Evolutionary conservation across 1,140 invertebrate genomes (phyloP), one percentile per base, ranked within the genome.

Genomic region (Episyrphus balteatus): DNA sequence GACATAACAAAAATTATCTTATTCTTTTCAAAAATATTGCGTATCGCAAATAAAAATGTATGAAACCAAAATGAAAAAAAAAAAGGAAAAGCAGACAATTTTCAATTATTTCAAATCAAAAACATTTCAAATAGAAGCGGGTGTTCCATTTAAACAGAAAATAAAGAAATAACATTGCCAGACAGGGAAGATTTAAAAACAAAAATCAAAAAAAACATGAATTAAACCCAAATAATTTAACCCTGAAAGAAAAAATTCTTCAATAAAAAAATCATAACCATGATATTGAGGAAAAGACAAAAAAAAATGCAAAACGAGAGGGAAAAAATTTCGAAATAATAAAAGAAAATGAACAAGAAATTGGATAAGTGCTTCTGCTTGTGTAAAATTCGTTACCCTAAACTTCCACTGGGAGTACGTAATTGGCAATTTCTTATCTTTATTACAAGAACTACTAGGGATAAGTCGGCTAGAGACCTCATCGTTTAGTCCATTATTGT

Each of bases 371-470:
- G 21, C 21, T 26, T 26, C 21, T 26, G 21, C 21, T 26, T 26
- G 21, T 26, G 10, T 19, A 33, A 37, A 21, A 47, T 37, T 41
- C 15, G 47, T 65, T 67, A 67, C 64, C 64, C 64, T 62, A 61
- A 57, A 62, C 61, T 66, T 67, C 64, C 64, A 67, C 56, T 67
- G 61, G 62, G 64, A 67, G 58, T 67, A 67, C 59, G 64, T 67
- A 63, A 67, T 66, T 65, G 61, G 65, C 61, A 66, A 64, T 67
- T 67, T 67, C 62, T 67, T 67, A 66, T 62, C 56, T 61, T 59
- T 63, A 65, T 57, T 64, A 55, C 54, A 57, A 62, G 11, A 41
- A 39, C 59, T 66, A 67, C 52, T 66, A 56, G 59, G 59, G 56
- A 67, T 56, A 42, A 67, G 64, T 52, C 62, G 60, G 55, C 58